These are phyloP conservation scores for Deilephila elpenor DNA, from an alignment of 2,888 invertebrate species.

Conservation along the genomic window DNA sequence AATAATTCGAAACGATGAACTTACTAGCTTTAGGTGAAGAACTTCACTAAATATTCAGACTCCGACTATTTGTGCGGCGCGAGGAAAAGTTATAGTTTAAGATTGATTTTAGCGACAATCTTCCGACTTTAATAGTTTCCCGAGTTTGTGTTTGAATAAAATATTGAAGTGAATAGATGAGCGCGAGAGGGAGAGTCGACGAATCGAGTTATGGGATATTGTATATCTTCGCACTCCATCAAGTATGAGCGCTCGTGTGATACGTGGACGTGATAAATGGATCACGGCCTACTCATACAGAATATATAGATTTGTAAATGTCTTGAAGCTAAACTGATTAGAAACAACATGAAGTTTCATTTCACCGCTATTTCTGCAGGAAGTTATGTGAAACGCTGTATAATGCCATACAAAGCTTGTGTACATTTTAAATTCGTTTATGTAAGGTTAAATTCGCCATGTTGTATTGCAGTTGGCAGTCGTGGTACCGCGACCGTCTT, in stretches of 20 bases:
- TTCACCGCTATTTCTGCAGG: background rate
- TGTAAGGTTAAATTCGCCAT: conserved; percentile 5
- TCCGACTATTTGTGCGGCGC: conserved; percentile 60
- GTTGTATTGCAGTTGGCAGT: conserved; percentile 4
- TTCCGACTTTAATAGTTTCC: conserved; percentile 52
- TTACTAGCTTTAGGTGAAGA: conserved; percentile 59
- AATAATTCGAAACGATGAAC: conserved; percentile 61
- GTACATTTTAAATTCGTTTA: conserved; percentile 17
- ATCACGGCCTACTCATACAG: too few species aligned
- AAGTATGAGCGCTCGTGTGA: conserved; percentile 14
- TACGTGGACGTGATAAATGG: conserved; percentile 3
- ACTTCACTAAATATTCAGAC: conserved; percentile 69
- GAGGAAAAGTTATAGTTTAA: conserved; percentile 55
- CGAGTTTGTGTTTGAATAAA: conserved; percentile 52
- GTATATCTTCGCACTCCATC: conserved; percentile 29
- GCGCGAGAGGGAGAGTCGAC: conserved; percentile 29
- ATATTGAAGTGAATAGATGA: conserved; percentile 42
- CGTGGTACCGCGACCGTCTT: conserved; percentile 9
- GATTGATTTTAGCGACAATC: conserved; percentile 61
- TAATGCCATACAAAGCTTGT: background rate
- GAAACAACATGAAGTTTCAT: background rate
- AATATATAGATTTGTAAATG: background rate
- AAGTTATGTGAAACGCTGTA: background rate
- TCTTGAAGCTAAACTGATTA: background rate
- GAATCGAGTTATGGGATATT: conserved; percentile 19